phyloP scores from a whole-genome alignment of 2,113 vertebrate genomes.

The Crotalus tigris region DNA sequence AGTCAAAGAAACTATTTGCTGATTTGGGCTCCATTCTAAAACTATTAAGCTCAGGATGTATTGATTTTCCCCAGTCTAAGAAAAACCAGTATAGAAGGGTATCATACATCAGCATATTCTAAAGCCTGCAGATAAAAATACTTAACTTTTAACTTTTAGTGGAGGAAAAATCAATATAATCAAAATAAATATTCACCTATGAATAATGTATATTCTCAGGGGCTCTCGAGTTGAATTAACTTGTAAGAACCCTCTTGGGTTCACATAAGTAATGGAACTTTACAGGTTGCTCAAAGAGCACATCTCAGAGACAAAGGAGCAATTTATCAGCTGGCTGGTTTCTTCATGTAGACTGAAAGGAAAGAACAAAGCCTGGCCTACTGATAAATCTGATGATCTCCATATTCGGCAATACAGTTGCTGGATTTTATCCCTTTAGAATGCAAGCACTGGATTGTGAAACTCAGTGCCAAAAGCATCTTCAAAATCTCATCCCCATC shows the following conservation, averaged over 20 bases:
- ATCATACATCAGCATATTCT: slow-evolving; percentile 12
- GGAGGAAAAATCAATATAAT: slow-evolving; percentile 22
- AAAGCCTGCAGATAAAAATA: slow-evolving; percentile 18
- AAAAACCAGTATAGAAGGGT: neutral
- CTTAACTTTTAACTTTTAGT: slow-evolving; percentile 20
- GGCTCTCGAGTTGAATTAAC: slow-evolving; percentile 16
- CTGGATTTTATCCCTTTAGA: neutral
- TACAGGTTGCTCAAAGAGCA: slow-evolving; percentile 12
- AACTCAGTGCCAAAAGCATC: neutral
- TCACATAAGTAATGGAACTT: slow-evolving; percentile 16
- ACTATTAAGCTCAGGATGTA: slow-evolving; percentile 12
- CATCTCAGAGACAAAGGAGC: neutral
- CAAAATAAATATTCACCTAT: slow-evolving; percentile 24
- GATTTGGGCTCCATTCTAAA: slow-evolving; percentile 8
- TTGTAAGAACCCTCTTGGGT: slow-evolving; percentile 14
- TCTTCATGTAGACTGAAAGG: neutral
- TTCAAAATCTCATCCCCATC: neutral
- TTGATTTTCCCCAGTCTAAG: slow-evolving; percentile 12
- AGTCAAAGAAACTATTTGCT: neutral
- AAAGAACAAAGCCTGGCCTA: neutral
- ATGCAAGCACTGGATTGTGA: neutral
- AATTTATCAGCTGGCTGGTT: neutral
- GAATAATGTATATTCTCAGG: slow-evolving; percentile 35
- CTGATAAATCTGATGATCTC: neutral
- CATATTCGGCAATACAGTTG: neutral